Evolutionary conservation across 2,797 vertebrate genomes (phyloP).

Genomic region (Amphiprion clarkii): DNA sequence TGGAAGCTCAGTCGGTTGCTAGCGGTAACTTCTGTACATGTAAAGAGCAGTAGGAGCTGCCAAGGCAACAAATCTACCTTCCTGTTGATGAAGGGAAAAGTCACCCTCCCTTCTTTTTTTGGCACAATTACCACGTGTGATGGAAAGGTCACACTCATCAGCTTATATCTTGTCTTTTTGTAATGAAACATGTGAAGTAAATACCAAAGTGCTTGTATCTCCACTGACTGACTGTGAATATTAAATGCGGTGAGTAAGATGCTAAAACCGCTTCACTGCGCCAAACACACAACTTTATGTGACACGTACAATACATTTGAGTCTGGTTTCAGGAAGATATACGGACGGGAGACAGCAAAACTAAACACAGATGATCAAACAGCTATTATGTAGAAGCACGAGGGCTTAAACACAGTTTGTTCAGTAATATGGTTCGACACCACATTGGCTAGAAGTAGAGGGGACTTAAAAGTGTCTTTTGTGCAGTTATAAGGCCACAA

Average conservation of each 20-base stretch:
- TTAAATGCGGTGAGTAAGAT: not conserved
- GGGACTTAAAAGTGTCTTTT: no score
- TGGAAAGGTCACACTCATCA: constrained; percentile 60
- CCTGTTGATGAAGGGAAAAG: constrained; percentile 33
- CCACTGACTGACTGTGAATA: constrained; percentile 5
- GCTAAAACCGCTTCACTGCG: not conserved
- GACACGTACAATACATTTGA: not conserved
- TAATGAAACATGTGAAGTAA: constrained; percentile 44
- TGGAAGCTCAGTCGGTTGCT: constrained; percentile 25
- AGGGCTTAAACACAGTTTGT: no score
- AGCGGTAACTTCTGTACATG: constrained; percentile 24
- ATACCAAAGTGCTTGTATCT: constrained; percentile 27
- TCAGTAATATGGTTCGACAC: no score
- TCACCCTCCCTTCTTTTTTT: constrained; percentile 31
- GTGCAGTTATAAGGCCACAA: no score
- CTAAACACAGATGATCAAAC: not conserved
- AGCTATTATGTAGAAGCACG: not conserved
- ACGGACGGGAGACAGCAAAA: no score
- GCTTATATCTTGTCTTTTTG: constrained; percentile 36
- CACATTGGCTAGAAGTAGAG: no score
- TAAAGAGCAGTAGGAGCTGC: constrained; percentile 33
- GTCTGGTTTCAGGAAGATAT: no score
- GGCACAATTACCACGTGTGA: constrained; percentile 41
- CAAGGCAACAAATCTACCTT: constrained; percentile 44
- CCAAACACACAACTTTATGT: not conserved